Evolutionary conservation across 2,113 vertebrate genomes (phyloP), one percentile per base, ranked within the genome.

Genomic region (Pantherophis guttatus): DNA sequence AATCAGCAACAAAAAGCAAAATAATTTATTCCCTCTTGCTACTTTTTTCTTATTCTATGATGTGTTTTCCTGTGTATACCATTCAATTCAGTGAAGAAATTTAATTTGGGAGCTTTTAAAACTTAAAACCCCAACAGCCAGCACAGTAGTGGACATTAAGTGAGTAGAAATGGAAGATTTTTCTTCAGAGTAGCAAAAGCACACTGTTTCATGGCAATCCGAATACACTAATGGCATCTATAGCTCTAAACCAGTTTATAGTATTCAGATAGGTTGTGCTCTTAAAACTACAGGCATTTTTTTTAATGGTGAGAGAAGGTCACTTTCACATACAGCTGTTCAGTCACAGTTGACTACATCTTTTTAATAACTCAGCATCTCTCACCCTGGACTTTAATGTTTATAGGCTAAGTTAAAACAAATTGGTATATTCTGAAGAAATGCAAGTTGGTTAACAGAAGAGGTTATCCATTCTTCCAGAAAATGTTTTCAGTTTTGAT

Each of bases 361-460:
- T 93, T 94, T 95, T 90, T 93, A 91, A 94, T 92, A 95, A 94
- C 29, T 89, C 75, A 53, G 88, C 89, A 19, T 93, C 94, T 3
- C 19, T 91, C 95, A 93, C 93, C 94, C 89, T 95, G 93, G 55
- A 86, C 55, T 94, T 91, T 48, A 0, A 55, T 91, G 15, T 50
- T 94, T 93, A 21, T 33, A 92, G 29, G 17, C 26, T 85, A 57
- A 94, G 86, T 57, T 92, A 94, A 93, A 88, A 93, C 13, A 3
- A 92, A 92, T 7, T 91, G 21, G 2, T 59, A 9, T 90, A 75
- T 94, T 54, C 19, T 90, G 65, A 93, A 81, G 1, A 93, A 17
- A 0, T 93, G 3, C 3, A 89, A 93, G 21, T 0, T 93, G 23
- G 0, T 0, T 91, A 53, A 50, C 1, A 88, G 90, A 94, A 88